Base-by-base conservation (phyloP, 2,888 invertebrate species). In the Troglohyphantes excavatus region DNA sequence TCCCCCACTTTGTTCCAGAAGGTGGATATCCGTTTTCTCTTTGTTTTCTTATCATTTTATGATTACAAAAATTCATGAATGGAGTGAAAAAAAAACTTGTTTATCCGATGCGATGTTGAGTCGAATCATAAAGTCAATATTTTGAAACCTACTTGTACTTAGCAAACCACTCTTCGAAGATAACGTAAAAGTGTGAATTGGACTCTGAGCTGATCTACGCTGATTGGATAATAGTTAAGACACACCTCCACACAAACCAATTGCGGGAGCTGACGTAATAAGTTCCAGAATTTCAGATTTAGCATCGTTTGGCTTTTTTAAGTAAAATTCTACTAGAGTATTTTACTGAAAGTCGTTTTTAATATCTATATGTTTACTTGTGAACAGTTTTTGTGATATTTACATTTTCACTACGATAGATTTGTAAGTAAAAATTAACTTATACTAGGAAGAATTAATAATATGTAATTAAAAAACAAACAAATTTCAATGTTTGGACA, bases 201-300 rank as follows among this genome's bases (percentile, higher is more conserved):
- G 53, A 61, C 75, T 61, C 26, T 75, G 19, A 13, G n/a, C 59
- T 13, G 13, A 43, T 39, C 13, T 7, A 46, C 13, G 21, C 29
- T 26, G 61, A 82, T 82, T 82, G 70, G 82, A 23, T 19, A 33
- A 59, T 19, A 82, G 39, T 61, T 63, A 23, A 29, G 13, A 33
- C 82, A 82, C 82, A 82, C 82, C 82, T 70, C 82, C 59, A 5
- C 19, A n/a, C 9, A 0, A 82, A 23, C 70, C 82, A 70, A 82
- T 82, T 19, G 2, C 53, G n/a, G 6, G 59, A 19, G 0, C 13
- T n/a, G 27, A 26, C 21, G 29, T 5, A 59, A 9, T 39, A 21
- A 23, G 29, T 61, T 19, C 82, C 46, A 70, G 17, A 70, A 59
- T 23, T 59, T 59, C n/a, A 17, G 9, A 7, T 33, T 59, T 70